These are phyloP conservation scores for Ophioderma brevispina DNA, from an alignment of 35 echinoderm and acorn worm genomes.

Conservation along the genomic window DNA sequence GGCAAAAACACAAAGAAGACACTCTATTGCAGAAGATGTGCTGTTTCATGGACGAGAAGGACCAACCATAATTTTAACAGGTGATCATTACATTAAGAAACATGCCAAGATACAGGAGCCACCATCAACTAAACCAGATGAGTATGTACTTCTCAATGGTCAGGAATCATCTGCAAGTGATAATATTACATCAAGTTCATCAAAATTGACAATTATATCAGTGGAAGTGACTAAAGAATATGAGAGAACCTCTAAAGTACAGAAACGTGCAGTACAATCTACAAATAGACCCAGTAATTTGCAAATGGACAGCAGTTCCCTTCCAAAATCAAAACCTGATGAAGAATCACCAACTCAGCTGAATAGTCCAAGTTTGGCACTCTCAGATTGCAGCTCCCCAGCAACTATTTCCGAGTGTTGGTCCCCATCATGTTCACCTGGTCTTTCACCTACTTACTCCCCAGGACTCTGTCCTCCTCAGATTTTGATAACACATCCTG, in stretches of 20 bases:
- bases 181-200: not conserved
- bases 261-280: not conserved
- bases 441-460: not conserved
- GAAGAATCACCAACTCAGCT: not conserved
- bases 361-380: not conserved
- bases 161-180: not conserved
- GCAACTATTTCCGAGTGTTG: not conserved
- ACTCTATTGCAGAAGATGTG: not conserved
- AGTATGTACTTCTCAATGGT: not conserved
- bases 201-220: not conserved
- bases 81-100: not conserved
- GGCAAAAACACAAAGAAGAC: not conserved
- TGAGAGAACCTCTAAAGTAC: not conserved
- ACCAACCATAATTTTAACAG: not conserved
- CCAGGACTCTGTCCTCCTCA: not conserved
- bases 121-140: not conserved
- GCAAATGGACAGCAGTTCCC: not conserved
- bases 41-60: not conserved
- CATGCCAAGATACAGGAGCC: not conserved
- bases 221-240: not conserved
- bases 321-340: not conserved
- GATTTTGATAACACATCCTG: not conserved
- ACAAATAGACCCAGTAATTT: not conserved
- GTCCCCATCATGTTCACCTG: not conserved
- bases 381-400: not conserved